Base-by-base conservation (phyloP, 2,113 vertebrate species). In the Stigmatopora nigra region DNA sequence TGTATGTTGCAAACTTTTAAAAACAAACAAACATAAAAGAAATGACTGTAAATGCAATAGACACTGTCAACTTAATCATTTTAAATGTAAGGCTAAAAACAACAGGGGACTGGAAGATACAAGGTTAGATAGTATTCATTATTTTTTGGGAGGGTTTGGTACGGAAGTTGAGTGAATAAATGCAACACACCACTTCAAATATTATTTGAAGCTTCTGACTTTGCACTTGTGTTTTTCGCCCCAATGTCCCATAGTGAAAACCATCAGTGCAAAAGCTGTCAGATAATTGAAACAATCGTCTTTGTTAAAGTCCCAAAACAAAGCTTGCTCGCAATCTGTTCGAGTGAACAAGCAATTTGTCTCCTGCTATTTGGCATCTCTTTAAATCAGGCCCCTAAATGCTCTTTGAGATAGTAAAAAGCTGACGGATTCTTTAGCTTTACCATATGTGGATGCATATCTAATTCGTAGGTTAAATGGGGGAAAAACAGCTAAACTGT, bases 1-100 rank as follows among this genome's bases (percentile, higher is more conserved):
- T 48, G 63, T 45, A 69, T 47, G 60, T 70, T 17, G 71, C 9
- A 67, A 60, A 75, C 17, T 44, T 48, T 9, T 25, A 36, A 16
- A 58, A 58, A 41, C 14, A 36, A 52, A 52, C 7, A 53, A 53
- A 59, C 17, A n/a, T 12, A 12, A 9, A 67, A 41, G 38, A 61
- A 65, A 35, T 45, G 44, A 65, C 17, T 41, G 57, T 60, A 10
- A 60, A 41, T 41, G 57, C 36, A 38, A 35, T 17, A n/a, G 31
- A 7, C 53, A 56, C 22, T 15, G 25, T 1, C 53, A 25, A 56
- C 22, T 31, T 25, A 22, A 41, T 19, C 36, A 6, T 41, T 60
- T 59, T 59, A 12, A 56, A 56, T 2, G 8, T 31, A 56, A 56
- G 53, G 53, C 20, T 25, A 55, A 31, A 19, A 53, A 13, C 19